These are phyloP conservation scores for Sparus aurata DNA, from an alignment of 2,797 vertebrate species.

Conservation along the genomic window DNA sequence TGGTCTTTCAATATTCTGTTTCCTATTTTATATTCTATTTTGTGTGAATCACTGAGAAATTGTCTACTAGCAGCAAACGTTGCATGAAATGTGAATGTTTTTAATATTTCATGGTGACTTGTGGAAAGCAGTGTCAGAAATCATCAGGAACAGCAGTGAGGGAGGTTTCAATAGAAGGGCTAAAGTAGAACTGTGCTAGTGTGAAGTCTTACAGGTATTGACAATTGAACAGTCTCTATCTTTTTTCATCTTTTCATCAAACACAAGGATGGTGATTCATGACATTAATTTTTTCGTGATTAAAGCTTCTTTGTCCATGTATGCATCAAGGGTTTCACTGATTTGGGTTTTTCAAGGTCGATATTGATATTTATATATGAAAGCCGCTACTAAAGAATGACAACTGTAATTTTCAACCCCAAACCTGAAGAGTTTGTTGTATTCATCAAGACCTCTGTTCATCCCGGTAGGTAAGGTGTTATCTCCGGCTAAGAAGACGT, in stretches of 20 bases:
- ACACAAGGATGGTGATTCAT: background rate
- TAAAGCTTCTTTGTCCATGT: constrained; percentile 3
- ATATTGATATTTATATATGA: background rate
- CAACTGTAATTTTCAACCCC: background rate
- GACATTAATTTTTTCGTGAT: constrained; percentile 7
- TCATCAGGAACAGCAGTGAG: constrained; percentile 16
- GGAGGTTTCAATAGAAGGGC: constrained; percentile 20
- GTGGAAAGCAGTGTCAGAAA: constrained; percentile 23
- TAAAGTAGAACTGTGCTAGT: constrained; percentile 4
- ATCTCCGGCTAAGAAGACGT: constrained; percentile 88
- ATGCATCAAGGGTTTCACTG: background rate
- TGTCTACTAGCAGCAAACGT: constrained; percentile 17
- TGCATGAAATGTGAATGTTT: constrained; percentile 7
- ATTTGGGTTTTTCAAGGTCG: constrained; percentile 15
- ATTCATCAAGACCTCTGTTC: constrained; percentile 12
- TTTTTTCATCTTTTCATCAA: constrained; percentile 8
- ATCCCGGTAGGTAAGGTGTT: constrained; percentile 84
- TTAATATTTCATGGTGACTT: constrained; percentile 22
- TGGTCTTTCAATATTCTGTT: background rate
- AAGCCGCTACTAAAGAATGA: background rate
- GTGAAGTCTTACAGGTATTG: background rate
- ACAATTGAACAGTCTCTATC: background rate
- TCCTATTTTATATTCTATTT: background rate
- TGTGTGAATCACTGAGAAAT: background rate
- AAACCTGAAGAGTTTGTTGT: background rate